These are phyloP conservation scores for Calidris pygmaea DNA, from an alignment of 2,113 vertebrate genomes.

Conservation along the genomic window DNA sequence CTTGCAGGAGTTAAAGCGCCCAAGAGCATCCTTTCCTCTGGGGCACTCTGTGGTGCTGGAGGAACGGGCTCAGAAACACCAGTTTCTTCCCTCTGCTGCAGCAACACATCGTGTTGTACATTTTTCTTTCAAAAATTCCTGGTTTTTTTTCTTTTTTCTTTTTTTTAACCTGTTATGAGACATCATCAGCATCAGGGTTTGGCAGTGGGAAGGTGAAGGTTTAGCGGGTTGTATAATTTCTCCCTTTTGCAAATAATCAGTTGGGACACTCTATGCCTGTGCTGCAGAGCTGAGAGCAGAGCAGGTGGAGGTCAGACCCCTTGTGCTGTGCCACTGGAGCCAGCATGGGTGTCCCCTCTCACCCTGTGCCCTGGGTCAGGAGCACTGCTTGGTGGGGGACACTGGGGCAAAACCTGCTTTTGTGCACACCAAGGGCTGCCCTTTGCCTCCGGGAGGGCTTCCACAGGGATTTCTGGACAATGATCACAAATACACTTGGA, in stretches of 20 bases:
- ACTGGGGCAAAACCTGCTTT: not conserved
- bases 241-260: not conserved
- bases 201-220: not conserved
- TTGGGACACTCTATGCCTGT: not conserved
- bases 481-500: not conserved
- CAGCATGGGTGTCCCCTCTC: not conserved
- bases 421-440: not conserved
- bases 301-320: not conserved
- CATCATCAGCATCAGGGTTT: not conserved
- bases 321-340: accelerated
- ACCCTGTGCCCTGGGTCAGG: accelerated
- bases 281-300: not conserved
- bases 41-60: not conserved
- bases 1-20: not conserved
- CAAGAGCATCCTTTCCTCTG: not conserved
- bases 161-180: not conserved
- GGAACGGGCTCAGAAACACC: not conserved
- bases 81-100: not conserved
- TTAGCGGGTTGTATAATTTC: not conserved
- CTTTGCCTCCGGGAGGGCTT: not conserved
- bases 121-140: not conserved
- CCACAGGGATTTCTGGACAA: not conserved
- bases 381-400: not conserved
- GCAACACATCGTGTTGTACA: not conserved
- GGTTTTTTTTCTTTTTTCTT: too few relatives aligned